Evolutionary conservation across 1,140 invertebrate species (phyloP).

Genomic region (Stegodyphus dumicola): DNA sequence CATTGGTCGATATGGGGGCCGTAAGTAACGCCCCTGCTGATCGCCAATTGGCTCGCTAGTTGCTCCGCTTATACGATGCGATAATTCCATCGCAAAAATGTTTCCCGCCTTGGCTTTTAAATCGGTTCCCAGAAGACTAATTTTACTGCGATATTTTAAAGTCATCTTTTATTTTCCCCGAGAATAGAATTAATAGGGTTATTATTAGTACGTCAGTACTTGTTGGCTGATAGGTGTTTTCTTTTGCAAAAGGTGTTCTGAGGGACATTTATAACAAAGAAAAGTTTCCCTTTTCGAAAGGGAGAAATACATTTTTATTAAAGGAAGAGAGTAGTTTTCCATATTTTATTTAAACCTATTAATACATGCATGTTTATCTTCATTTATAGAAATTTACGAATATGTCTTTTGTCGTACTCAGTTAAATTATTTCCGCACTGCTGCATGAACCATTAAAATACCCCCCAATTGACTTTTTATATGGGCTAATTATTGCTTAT

Average conservation of each 20-base stretch:
- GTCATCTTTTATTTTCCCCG: slow-evolving; percentile 40
- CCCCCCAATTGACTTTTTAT: too few species aligned
- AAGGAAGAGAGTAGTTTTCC: neutral
- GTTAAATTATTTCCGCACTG: neutral
- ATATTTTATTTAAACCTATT: neutral
- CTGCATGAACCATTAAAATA: too few species aligned
- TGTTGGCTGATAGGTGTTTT: neutral
- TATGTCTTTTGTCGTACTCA: neutral
- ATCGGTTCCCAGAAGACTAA: slow-evolving; percentile 50
- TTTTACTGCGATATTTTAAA: slow-evolving; percentile 51
- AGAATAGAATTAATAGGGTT: slow-evolving; percentile 48
- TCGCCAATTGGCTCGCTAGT: slow-evolving; percentile 48
- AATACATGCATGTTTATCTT: neutral
- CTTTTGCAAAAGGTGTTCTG: slow-evolving; percentile 6
- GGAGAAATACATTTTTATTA: slow-evolving; percentile 49
- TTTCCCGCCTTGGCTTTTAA: slow-evolving; percentile 20
- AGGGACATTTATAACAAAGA: slow-evolving; percentile 42
- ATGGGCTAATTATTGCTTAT: too few species aligned
- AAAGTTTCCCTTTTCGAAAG: slow-evolving; percentile 17
- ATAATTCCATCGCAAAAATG: slow-evolving; percentile 26
- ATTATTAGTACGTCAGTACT: slow-evolving; percentile 8
- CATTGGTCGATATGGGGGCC: slow-evolving; percentile 30
- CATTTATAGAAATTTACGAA: neutral
- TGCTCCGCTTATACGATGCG: slow-evolving; percentile 12
- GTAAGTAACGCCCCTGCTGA: slow-evolving; percentile 24